These are phyloP conservation scores for Diloba caeruleocephala DNA, from an alignment of 2,888 invertebrate genomes.

Conservation along the genomic window DNA sequence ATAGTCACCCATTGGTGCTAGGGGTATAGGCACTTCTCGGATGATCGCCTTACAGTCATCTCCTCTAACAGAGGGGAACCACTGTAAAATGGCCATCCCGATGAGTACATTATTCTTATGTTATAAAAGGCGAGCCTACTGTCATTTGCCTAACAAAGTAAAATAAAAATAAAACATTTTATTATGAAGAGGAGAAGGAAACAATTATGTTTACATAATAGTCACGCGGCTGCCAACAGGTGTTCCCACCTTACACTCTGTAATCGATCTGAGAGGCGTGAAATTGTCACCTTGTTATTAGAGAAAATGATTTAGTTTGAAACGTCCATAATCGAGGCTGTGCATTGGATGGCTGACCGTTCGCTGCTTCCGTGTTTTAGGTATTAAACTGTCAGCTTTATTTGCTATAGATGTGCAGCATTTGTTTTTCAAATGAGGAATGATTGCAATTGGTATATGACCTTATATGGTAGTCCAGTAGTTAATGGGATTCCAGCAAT, in stretches of 20 bases:
- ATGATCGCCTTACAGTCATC: no score
- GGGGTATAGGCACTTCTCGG: no score
- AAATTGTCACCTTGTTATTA: constrained; percentile 55
- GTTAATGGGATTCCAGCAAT: not conserved
- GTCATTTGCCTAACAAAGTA: no score
- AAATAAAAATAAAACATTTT: no score
- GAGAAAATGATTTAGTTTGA: constrained; percentile 36
- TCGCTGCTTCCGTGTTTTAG: constrained; percentile 13
- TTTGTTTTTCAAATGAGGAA: constrained; percentile 50
- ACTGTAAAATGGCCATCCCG: no score
- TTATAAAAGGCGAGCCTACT: no score
- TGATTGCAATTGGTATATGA: constrained; percentile 19
- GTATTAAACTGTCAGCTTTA: constrained; percentile 46
- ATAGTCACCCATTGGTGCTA: no score
- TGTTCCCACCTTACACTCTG: constrained; percentile 5
- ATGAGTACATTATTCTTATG: no score
- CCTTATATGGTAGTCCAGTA: constrained; percentile 23
- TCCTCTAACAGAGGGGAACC: no score
- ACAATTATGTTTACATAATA: not conserved
- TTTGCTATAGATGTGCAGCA: constrained; percentile 41
- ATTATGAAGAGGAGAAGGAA: no score
- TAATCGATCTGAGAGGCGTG: constrained; percentile 48
- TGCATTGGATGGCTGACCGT: constrained; percentile 31
- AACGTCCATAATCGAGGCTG: constrained; percentile 27
- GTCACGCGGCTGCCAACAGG: not conserved